Conservation (phyloP, 2,113 vertebrate genomes). For the Percina caprodes region DNA sequence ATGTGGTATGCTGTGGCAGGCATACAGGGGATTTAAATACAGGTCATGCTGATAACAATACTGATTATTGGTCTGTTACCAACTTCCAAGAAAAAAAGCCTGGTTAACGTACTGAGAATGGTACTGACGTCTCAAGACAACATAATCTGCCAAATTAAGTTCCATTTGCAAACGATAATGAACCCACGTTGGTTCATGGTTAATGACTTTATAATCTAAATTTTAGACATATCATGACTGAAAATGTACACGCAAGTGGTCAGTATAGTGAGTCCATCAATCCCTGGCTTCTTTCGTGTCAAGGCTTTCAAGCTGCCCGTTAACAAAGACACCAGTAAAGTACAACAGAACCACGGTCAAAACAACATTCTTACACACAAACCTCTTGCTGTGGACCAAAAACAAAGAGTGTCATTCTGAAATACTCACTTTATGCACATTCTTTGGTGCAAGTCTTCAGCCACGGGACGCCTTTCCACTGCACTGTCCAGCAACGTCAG, state of each 20-base stretch:
- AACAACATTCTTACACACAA: conserved; percentile 7
- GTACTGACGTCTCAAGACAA: not conserved
- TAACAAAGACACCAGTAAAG: conserved; percentile 60
- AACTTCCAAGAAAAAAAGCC: not conserved
- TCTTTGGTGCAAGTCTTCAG: conserved; percentile 61
- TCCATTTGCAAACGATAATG: not conserved
- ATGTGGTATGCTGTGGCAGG: not conserved
- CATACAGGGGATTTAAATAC: conserved; percentile 2
- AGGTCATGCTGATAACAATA: not conserved
- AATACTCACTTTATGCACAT: conserved; percentile 83
- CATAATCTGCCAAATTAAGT: conserved; percentile 7
- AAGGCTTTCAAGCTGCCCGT: conserved; percentile 51
- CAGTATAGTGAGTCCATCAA: conserved; percentile 64
- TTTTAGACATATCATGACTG: not conserved
- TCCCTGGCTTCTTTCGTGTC: conserved; percentile 35
- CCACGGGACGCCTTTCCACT: conserved; percentile 49
- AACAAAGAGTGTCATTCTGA: conserved; percentile 54
- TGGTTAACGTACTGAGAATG: not conserved
- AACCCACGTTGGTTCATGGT: not conserved
- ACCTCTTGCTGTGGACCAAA: not conserved
- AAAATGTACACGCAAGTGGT: conserved; percentile 3
- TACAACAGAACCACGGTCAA: not conserved
- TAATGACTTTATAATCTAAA: not conserved
- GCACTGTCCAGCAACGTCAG: conserved; percentile 58
- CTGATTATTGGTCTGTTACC: not conserved